Percentiles rank a stretch among this genome's conserved stretches.
Evolutionary conservation across 2,113 vertebrate genomes (phyloP).

Genomic region (Columbina picui): DNA sequence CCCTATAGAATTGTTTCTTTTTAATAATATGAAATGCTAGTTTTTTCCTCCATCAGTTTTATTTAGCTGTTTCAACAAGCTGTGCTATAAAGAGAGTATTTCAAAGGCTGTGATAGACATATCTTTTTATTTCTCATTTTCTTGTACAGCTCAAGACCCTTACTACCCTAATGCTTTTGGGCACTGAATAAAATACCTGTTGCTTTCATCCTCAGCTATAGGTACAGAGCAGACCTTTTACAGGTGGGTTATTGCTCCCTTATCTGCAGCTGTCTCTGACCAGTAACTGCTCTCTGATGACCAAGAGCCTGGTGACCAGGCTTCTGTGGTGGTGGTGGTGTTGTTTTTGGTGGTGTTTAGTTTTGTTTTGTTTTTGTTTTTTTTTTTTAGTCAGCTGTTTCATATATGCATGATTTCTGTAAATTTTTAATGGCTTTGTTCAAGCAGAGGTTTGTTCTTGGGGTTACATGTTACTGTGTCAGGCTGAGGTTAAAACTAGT

Average conservation of each 20-base stretch:
- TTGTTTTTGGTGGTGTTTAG: too few relatives aligned
- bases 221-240: not conserved
- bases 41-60: not conserved
- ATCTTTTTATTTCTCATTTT: not conserved
- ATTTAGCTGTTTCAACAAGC: not conserved
- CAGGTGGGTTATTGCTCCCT: not conserved
- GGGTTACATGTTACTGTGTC: not conserved
- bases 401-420: not conserved
- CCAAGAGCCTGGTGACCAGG: fast-evolving
- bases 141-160: not conserved
- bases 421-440: not conserved
- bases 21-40: fast-evolving
- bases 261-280: not conserved
- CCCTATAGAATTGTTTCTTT: not conserved
- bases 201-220: not conserved
- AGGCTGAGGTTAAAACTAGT: not conserved
- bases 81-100: not conserved
- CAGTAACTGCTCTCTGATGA: not conserved
- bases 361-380: not conserved
- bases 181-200: not conserved
- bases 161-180: fast-evolving
- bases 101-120: not conserved
- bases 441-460: not conserved
- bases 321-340: too few relatives aligned
- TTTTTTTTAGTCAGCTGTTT: not conserved